Base-by-base conservation (phyloP, 1,140 invertebrate genomes). In the Platyscapa corneri region DNA sequence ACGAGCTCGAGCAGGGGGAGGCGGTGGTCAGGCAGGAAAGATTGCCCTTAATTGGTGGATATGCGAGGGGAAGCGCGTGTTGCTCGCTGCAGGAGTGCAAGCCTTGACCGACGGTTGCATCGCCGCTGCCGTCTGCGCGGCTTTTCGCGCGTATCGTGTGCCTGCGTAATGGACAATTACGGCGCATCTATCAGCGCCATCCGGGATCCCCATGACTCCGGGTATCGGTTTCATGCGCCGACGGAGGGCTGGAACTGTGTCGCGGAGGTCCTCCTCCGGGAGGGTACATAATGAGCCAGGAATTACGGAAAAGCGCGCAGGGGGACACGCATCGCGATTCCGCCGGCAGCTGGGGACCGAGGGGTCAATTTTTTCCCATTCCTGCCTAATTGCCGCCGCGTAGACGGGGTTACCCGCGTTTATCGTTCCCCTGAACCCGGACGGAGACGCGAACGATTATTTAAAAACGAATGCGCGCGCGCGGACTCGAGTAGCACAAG, bases 11-110 rank as follows among this genome's bases (percentile, higher is more conserved):
- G 32, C 2, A 27, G 30, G 6, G 49, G 32, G 53, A 8, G 3
- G 56, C n/a, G n/a, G n/a, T 0, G n/a, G 18, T 18, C 23, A 20
- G 5, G 72, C 34, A 86, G 76, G 83, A 87, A 90, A 87, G 76
- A 89, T 90, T 90, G 89, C 86, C 87, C 89, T 89, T 89, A 90
- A 90, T 89, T 90, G 89, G 89, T 86, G 87, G 34, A 78, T 53
- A 70, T 86, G 84, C 79, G 84, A 87, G 87, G 87, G 86, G 87
- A 80, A 86, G 87, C 77, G 85, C 49, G 81, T 16, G 46, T 27
- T 27, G n/a, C 64, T 32, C 23, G 60, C 56, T 46, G 42, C 42
- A 46, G 42, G 42, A 46, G 42, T 46, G n/a, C 42, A 12, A 46
- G 42, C 16, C 49, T n/a, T n/a, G 49, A 70, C 53, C 32, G 67